Base-by-base conservation (phyloP, 2,797 vertebrate genomes). In the Malurus splendens region DNA sequence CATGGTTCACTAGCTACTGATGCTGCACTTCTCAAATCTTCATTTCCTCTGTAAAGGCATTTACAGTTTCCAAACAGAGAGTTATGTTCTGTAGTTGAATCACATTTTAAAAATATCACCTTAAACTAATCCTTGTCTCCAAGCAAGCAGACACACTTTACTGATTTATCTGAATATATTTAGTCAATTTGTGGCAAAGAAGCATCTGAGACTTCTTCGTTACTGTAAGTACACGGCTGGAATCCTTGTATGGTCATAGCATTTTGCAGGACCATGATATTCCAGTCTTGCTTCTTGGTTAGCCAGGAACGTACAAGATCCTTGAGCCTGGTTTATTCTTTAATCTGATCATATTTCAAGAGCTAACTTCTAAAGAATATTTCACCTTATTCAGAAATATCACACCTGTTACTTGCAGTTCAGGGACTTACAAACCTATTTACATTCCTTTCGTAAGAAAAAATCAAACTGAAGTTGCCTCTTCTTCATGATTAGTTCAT, bases 191-290 rank as follows among this genome's bases (percentile, higher is more conserved):
- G 42, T 42, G 13, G 5, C 33, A 90, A 85, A 12, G 9, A 39
- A 47, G 54, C 16, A 66, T 30, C 50, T 62, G 57, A 47, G 18
- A 60, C 22, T 45, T 62, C 30, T 56, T 90, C 56, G 28, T 52
- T 55, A 44, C n/a, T 62, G 0, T 41, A 59, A 41, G n/a, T 28
- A 39, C 0, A 0, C 10, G 57, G 8, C 24, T 54, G 22, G 19
- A 14, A 51, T 66, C 82, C 45, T 28, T 55, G 24, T 20, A 47
- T 0, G 0, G 33, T 10, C 73, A 52, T 6, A 51, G 39, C 20
- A 48, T 65, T 89, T 77, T 79, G n/a, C 56, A 76, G 44, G 25
- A 17, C 28, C 33, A 18, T 5, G 14, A 5, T 23, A 11, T 55
- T 82, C 65, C 25, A 45, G 14, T 33, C 38, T 25, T 67, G 9